phyloP scores from a whole-genome alignment of 2,113 vertebrate species.

The Cettia cetti region DNA sequence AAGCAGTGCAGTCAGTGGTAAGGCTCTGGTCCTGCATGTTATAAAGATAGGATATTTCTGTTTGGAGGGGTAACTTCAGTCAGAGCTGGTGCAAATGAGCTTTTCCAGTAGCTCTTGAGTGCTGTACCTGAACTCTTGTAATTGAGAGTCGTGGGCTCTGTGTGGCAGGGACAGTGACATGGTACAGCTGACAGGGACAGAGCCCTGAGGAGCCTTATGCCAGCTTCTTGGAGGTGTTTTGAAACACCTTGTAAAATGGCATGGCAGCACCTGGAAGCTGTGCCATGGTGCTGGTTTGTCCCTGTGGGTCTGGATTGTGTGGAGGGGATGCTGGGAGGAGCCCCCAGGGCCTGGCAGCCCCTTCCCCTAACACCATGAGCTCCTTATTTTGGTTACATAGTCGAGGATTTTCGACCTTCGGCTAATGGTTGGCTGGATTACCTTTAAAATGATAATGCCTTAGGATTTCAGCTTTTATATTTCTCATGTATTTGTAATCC shows the following conservation, averaged over 20 bases:
- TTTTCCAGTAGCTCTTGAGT: neutral
- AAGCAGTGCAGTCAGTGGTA: neutral
- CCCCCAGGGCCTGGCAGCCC: neutral
- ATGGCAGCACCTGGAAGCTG: accelerated
- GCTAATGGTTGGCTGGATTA: neutral
- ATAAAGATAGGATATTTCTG: neutral
- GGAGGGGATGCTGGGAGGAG: accelerated
- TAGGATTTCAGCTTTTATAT: neutral
- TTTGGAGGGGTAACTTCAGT: neutral
- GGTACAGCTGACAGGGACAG: accelerated
- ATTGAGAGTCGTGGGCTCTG: neutral
- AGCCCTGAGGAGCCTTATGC: neutral
- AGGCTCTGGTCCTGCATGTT: neutral
- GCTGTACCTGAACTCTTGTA: neutral
- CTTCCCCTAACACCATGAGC: too few species aligned
- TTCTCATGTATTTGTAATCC: neutral
- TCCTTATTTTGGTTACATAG: neutral
- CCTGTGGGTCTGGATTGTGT: accelerated
- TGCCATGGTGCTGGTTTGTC: neutral
- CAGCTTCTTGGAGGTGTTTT: neutral
- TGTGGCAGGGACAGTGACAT: neutral
- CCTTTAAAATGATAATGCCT: neutral
- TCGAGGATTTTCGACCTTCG: neutral
- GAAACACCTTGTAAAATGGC: neutral
- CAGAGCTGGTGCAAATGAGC: neutral